These are phyloP conservation scores for Tautogolabrus adspersus DNA, from an alignment of 2,113 vertebrate genomes.

Conservation along the genomic window DNA sequence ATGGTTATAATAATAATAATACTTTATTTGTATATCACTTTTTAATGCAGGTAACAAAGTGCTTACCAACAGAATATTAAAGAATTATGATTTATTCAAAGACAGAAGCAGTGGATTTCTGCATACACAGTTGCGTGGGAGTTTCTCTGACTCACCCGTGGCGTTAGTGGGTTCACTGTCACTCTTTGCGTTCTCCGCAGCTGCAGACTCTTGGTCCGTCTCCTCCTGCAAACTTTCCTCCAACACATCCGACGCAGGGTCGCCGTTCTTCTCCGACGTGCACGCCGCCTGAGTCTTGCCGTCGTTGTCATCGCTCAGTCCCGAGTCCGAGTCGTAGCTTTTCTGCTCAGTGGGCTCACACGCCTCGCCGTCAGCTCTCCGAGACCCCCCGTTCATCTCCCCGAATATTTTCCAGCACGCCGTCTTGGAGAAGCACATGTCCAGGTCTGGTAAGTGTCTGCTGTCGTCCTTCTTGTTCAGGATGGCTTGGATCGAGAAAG, in stretches of 20 bases:
- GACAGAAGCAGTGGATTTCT: neutral
- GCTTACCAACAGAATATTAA: no score
- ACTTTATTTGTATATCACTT: no score
- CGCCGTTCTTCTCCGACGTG: slow-evolving; percentile 78
- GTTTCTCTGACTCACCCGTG: slow-evolving; percentile 83
- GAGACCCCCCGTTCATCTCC: slow-evolving; percentile 76
- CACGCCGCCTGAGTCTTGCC: slow-evolving; percentile 74
- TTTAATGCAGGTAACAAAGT: no score
- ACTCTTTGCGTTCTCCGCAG: slow-evolving; percentile 82
- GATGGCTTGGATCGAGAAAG: slow-evolving; percentile 96
- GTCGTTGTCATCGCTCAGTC: slow-evolving; percentile 87
- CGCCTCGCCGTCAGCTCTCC: slow-evolving; percentile 70
- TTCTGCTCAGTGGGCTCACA: slow-evolving; percentile 77
- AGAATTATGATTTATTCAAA: neutral
- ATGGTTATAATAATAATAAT: neutral
- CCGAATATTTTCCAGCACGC: slow-evolving; percentile 92
- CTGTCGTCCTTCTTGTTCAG: slow-evolving; percentile 92
- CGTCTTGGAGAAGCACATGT: slow-evolving; percentile 84
- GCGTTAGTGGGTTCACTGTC: slow-evolving; percentile 89
- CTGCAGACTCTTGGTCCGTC: slow-evolving; percentile 83
- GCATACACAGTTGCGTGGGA: no score
- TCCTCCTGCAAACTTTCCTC: slow-evolving; percentile 83
- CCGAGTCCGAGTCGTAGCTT: slow-evolving; percentile 87
- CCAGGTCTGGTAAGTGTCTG: slow-evolving; percentile 81
- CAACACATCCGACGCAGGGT: slow-evolving; percentile 72